These are phyloP conservation scores for Ptilodon capucinus DNA, from an alignment of 2,888 invertebrate species.

Conservation along the genomic window DNA sequence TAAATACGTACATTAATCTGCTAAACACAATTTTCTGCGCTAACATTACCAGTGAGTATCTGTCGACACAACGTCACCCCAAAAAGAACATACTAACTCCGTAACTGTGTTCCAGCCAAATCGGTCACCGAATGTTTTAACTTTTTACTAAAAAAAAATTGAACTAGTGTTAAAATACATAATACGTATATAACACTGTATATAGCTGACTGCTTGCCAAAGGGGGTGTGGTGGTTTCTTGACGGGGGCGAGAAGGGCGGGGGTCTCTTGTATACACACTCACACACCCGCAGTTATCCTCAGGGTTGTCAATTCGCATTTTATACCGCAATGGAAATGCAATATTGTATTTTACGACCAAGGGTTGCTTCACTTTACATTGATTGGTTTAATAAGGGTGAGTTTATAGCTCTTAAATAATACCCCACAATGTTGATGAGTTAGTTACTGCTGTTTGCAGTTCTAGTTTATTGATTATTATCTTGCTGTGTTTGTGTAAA, in stretches of 20 bases:
- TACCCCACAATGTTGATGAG: too few relatives aligned
- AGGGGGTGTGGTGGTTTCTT: constrained; percentile 3
- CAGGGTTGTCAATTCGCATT: constrained; percentile 26
- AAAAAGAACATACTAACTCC: not conserved
- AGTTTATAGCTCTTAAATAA: constrained; percentile 1
- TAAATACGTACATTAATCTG: too few relatives aligned
- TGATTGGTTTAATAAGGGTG: constrained; percentile 1
- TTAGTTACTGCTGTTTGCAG: not conserved
- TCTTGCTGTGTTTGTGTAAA: too few relatives aligned
- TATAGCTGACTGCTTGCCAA: constrained; percentile 36
- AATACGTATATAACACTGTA: constrained; percentile 4
- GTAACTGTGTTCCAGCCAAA: constrained; percentile 39
- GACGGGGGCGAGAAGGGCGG: too few relatives aligned
- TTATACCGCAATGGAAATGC: not conserved
- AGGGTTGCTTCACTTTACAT: not conserved
- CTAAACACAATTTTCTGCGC: too few relatives aligned
- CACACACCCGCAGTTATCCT: constrained; percentile 8
- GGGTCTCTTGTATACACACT: constrained; percentile 19
- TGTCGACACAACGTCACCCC: not conserved
- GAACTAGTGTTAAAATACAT: constrained; percentile 7
- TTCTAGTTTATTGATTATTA: not conserved
- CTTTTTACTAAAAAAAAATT: constrained; percentile 26
- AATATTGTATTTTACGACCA: not conserved
- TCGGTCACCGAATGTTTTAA: constrained; percentile 48
- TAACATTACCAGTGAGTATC: not conserved